Percentiles rank a stretch among this genome's conserved stretches.
These are phyloP conservation scores for Agriopis aurantiaria DNA, from an alignment of 2,888 invertebrate species.

Conservation along the genomic window DNA sequence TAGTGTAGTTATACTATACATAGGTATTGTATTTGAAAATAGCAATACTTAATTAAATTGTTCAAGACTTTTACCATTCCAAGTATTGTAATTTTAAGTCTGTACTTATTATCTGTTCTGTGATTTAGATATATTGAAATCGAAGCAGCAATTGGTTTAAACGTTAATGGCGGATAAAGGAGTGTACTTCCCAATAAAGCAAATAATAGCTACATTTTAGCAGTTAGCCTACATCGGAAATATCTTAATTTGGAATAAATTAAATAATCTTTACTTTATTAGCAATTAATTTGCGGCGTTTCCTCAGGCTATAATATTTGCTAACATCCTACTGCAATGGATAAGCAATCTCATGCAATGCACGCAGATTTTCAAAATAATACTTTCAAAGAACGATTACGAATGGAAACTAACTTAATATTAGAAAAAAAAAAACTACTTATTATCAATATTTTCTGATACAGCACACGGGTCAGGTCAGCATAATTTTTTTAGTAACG, in stretches of 20 bases:
- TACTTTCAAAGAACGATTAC: neutral
- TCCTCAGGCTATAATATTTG: neutral
- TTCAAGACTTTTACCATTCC: neutral
- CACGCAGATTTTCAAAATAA: neutral
- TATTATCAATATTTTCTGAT: conserved; percentile 4
- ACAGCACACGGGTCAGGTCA: neutral
- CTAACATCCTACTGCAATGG: neutral
- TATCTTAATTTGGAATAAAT: conserved; percentile 38
- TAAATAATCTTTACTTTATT: conserved; percentile 6
- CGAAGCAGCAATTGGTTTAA: conserved; percentile 11
- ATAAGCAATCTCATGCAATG: neutral
- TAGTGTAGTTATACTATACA: too few species aligned
- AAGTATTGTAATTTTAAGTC: neutral
- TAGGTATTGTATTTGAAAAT: too few species aligned
- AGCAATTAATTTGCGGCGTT: neutral
- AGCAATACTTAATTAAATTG: neutral
- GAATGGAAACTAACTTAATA: neutral
- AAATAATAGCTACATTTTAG: conserved; percentile 4
- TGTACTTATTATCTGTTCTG: neutral
- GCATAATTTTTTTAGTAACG: neutral
- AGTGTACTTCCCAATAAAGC: conserved; percentile 2
- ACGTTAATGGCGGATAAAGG: conserved; percentile 14
- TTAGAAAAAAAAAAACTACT: too few species aligned
- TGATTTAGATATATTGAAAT: neutral
- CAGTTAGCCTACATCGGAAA: conserved; percentile 23